Base-by-base conservation (phyloP, 92 coral and sea anemone genomes). In the Muricea muricata region DNA sequence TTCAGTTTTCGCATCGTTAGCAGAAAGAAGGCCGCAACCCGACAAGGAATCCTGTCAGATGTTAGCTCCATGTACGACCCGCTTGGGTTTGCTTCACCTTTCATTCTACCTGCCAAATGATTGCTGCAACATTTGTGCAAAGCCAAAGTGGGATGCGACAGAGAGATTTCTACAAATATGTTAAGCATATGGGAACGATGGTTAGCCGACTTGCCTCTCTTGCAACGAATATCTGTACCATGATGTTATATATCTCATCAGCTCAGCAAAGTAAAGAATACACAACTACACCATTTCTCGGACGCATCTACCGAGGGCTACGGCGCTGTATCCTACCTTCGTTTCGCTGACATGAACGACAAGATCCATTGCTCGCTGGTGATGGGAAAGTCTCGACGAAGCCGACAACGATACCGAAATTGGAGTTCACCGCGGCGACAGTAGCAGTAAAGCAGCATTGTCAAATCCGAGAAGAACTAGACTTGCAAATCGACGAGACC, bases 1-100 rank as follows among this genome's bases (percentile, higher is more conserved):
- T n/a, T 83, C 39, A 0, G 5, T 18, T 83, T 83, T 20, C 8
- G 46, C 35, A 55, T 52, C 2, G 24, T 48, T 13, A 58, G 37
- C 14, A 55, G 54, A 29, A 74, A 31, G 56, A 66, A 42, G 0
- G 63, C 65, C 6, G 67, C 67, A 25, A 85, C 88, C 2, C 83
- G 39, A 13, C 17, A 76, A 56, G 88, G 76, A 54, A 84, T 75
- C 20, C 57, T 83, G 68, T 83, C 80, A 9, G 80, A 70, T 21
- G 55, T 83, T 11, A 83, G 87, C 32, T 69, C 80, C 0, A 70
- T 83, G 87, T 70, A 69, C 18, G 54, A 83, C 35, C 87, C 80
- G 3, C 54, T 83, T 1, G 80, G 80, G 34, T 83, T 83, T 10
- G 57, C 71, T n/a, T 7, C 71, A 23, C 80, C 70, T 1, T 52